phyloP scores from a whole-genome alignment of 1,140 invertebrate species.

The Philopotamus ludificatus region DNA sequence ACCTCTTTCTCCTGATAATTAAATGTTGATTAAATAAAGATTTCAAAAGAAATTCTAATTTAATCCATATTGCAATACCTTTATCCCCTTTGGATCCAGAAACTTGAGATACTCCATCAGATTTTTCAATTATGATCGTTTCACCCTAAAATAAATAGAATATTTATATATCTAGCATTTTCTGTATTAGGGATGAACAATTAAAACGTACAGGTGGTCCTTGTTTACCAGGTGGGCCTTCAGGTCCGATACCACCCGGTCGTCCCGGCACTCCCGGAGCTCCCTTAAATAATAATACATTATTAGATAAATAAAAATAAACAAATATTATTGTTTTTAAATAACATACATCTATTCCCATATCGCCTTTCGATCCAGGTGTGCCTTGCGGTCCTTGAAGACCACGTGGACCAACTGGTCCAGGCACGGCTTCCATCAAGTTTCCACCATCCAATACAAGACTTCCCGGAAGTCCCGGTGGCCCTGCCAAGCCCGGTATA shows the following conservation, averaged over 20 bases:
- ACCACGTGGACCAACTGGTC: conserved; percentile 35
- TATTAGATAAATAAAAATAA: background rate
- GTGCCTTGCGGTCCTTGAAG: background rate
- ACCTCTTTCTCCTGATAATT: too few relatives aligned
- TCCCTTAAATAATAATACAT: conserved; percentile 13
- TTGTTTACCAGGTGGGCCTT: conserved; percentile 49
- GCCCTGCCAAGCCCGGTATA: conserved; percentile 44
- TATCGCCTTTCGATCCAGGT: background rate
- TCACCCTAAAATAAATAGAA: conserved; percentile 1
- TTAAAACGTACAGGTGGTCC: conserved; percentile 53
- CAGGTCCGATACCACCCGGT: conserved; percentile 49
- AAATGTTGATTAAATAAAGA: too few relatives aligned
- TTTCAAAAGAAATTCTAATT: too few relatives aligned
- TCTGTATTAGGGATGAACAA: too few relatives aligned
- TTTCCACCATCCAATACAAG: conserved; percentile 35
- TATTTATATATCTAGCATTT: too few relatives aligned
- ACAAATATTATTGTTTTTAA: background rate
- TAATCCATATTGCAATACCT: background rate
- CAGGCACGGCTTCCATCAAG: conserved; percentile 40
- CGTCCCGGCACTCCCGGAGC: conserved; percentile 48
- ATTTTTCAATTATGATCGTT: conserved; percentile 22
- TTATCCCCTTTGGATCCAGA: conserved; percentile 46
- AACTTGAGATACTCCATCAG: conserved; percentile 43
- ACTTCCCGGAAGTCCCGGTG: conserved; percentile 42
- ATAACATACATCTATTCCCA: background rate